Percentiles rank a stretch among this genome's conserved stretches.
Evolutionary conservation across 1,140 invertebrate species (phyloP).

Genomic region (Tetramorium parvispinum): DNA sequence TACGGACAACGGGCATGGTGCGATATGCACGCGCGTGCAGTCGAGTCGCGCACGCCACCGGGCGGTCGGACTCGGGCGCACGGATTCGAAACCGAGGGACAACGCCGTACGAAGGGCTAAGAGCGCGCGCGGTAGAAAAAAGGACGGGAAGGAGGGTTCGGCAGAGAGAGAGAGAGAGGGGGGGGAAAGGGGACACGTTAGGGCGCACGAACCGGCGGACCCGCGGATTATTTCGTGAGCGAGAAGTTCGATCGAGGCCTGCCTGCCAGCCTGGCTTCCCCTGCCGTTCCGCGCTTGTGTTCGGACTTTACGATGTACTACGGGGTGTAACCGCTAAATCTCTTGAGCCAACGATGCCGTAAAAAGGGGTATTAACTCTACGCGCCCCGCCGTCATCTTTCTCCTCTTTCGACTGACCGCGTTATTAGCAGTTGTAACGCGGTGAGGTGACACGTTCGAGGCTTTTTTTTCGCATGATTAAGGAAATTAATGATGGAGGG

Average conservation of each 20-base stretch:
- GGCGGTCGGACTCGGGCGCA: conserved; percentile 18
- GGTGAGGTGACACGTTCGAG: background rate
- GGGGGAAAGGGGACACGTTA: background rate
- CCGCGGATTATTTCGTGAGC: conserved; percentile 59
- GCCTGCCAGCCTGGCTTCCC: background rate
- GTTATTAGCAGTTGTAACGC: conserved; percentile 17
- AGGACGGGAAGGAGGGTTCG: background rate
- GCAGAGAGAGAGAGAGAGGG: background rate
- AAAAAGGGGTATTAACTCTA: conserved; percentile 57
- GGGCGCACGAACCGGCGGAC: conserved; percentile 32
- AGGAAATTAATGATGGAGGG: background rate
- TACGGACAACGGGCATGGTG: background rate
- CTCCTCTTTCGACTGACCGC: background rate
- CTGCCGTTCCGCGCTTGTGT: background rate
- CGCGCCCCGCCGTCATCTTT: conserved; percentile 20
- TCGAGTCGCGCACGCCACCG: conserved; percentile 31
- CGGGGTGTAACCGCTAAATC: conserved; percentile 59
- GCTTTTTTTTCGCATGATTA: background rate
- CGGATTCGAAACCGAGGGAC: conserved; percentile 37
- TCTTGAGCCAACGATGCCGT: conserved; percentile 53
- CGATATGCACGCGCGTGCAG: conserved; percentile 52
- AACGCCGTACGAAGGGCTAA: conserved; percentile 22
- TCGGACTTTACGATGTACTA: conserved; percentile 53
- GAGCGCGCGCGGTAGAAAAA: conserved; percentile 15
- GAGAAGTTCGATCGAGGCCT: conserved; percentile 51